These are phyloP conservation scores for Bufo gargarizans DNA, from an alignment of 2,113 vertebrate species.

Conservation along the genomic window DNA sequence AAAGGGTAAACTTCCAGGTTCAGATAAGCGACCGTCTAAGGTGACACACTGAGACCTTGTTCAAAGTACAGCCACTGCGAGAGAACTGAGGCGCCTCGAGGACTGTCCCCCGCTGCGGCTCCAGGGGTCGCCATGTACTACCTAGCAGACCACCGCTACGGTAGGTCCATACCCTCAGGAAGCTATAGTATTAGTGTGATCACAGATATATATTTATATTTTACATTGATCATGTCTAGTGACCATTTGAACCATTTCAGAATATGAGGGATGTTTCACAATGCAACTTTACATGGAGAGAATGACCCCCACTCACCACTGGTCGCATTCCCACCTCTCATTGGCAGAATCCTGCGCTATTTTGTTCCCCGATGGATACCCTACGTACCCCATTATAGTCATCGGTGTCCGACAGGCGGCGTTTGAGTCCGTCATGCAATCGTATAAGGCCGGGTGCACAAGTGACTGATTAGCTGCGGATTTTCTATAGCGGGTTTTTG, in stretches of 20 bases:
- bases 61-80: constrained; percentile 68
- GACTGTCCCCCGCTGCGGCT: not conserved
- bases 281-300: too few species aligned
- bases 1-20: constrained; percentile 12
- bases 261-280: too few species aligned
- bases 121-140: constrained; percentile 61
- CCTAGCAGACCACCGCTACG: constrained; percentile 52
- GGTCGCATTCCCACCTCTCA: too few species aligned
- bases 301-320: too few species aligned
- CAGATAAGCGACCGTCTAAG: not conserved
- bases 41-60: constrained; percentile 62
- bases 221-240: not conserved
- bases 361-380: too few species aligned
- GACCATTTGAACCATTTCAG: not conserved
- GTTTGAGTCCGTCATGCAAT: too few species aligned
- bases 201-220: not conserved
- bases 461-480: too few species aligned
- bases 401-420: too few species aligned
- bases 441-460: too few species aligned
- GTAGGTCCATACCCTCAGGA: constrained; percentile 58
- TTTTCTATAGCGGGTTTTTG: too few species aligned
- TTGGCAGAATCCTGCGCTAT: too few species aligned
- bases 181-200: not conserved
- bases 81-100: not conserved
- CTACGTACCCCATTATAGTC: too few species aligned